Evolutionary conservation across 2,797 vertebrate species (phyloP), one percentile per base, ranked within the genome.

Genomic region (Argyrosomus regius): DNA sequence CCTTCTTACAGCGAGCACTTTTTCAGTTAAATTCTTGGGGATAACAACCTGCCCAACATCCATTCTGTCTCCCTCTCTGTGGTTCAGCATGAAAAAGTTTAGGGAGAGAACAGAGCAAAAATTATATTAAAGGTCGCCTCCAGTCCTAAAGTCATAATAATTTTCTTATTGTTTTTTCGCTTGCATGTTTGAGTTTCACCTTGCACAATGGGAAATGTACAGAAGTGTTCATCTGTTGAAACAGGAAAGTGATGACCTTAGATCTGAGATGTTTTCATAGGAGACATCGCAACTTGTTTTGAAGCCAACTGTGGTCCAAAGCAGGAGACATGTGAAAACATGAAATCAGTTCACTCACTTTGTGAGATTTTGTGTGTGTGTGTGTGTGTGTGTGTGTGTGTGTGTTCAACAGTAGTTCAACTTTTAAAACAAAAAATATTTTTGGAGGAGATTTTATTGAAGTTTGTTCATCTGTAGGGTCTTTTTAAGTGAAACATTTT

Each of bases 21-120:
- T 87, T 78, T 48, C 43, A 67, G 20, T 63, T 28, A 69, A 41
- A 79, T 78, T 87, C 69, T 79, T 83, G 62, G 18, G 59, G 62
- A 73, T 68, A 81, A 72, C 6, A 70, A 60, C 22, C 8, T 75
- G 78, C 12, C 35, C 69, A 49, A 57, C 52, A 71, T 68, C 28
- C 45, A 43, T 18, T 20, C 4, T 10, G 3, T 46, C 3, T 39
- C 54, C 79, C 24, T 39, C 3, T 46, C 70, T 54, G n/a, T 35
- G 49, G 28, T 10, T 53, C 14, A 76, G 35, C 24, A 54, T 10
- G 8, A 52, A 59, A 50, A 46, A 24, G n/a, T 49, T 50, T 13
- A 31, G 2, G 28, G n/a, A 45, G 20, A 6, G 3, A 24, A 74
- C 77, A 26, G 17, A 46, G 20, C 5, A 52, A 26, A 14, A 53